Evolutionary conservation across 2,888 invertebrate species (phyloP).

Genomic region (Podotricha telesiphe): DNA sequence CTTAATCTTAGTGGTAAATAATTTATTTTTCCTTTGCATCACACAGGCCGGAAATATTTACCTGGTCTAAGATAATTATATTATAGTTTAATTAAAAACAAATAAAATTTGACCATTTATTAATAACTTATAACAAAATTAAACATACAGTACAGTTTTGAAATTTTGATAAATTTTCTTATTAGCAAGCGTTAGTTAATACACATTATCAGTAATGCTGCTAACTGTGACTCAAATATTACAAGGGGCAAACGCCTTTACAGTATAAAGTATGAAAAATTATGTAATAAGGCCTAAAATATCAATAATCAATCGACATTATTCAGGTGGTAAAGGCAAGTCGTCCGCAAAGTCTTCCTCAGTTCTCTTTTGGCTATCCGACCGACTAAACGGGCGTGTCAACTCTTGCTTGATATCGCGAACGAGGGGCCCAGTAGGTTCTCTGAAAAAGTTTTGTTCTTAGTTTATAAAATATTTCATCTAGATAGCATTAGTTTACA

Average conservation of each 20-base stretch:
- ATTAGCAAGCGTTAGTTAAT: neutral
- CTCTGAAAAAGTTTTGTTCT: constrained; percentile 41
- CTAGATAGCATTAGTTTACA: neutral
- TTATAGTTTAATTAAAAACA: neutral
- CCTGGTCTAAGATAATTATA: neutral
- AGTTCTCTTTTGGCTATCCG: constrained; percentile 59
- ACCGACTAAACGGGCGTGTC: constrained; percentile 55
- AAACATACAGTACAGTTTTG: neutral
- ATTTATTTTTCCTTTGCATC: too few species aligned
- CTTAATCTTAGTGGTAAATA: neutral
- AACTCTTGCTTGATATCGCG: constrained; percentile 58
- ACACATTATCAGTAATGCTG: neutral
- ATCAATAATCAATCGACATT: constrained; percentile 22
- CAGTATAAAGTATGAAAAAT: neutral
- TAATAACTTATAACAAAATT: neutral
- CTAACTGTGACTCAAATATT: too few species aligned
- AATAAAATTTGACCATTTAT: neutral
- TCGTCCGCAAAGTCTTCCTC: constrained; percentile 72
- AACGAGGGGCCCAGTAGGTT: constrained; percentile 42
- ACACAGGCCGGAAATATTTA: neutral
- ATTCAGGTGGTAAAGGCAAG: constrained; percentile 76
- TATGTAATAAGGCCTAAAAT: neutral
- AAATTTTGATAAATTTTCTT: neutral
- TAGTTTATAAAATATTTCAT: neutral
- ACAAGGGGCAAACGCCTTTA: neutral